A percentile compares a stretch with the other conserved stretches of the same genome.
Conservation (phyloP, 2,797 vertebrate species). For the Gymnopithys bicolor region DNA sequence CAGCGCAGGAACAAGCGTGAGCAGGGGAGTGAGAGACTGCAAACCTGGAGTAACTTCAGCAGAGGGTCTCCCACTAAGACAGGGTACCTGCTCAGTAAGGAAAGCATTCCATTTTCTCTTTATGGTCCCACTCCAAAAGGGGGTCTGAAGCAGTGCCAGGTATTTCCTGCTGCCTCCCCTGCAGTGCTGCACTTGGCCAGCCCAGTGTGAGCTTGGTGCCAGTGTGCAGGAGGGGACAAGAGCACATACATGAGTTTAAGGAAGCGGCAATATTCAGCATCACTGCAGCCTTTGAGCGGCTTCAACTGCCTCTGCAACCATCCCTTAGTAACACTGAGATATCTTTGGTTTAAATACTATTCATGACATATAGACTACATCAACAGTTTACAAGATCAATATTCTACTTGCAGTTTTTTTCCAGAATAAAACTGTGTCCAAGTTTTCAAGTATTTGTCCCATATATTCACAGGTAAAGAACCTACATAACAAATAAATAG, state of each 20-base stretch:
- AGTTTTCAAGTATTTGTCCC: background rate
- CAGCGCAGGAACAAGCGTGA: background rate
- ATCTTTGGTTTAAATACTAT: background rate
- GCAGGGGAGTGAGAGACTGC: background rate
- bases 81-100: background rate
- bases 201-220: fast-evolving
- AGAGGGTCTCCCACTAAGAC: background rate
- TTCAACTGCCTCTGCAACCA: background rate
- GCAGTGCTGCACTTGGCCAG: fast-evolving
- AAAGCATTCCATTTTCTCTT: background rate
- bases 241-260: fast-evolving
- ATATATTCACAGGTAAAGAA: background rate
- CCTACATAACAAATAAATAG: background rate
- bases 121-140: background rate
- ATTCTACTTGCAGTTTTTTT: background rate
- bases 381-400: background rate
- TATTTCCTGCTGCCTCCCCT: background rate
- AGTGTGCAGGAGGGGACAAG: background rate
- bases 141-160: background rate
- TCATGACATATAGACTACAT: background rate
- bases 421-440: background rate
- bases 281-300: background rate
- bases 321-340: background rate
- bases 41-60: background rate
- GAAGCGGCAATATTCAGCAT: background rate